These are phyloP conservation scores for Podarcis muralis DNA, from an alignment of 2,113 vertebrate species.

Conservation along the genomic window DNA sequence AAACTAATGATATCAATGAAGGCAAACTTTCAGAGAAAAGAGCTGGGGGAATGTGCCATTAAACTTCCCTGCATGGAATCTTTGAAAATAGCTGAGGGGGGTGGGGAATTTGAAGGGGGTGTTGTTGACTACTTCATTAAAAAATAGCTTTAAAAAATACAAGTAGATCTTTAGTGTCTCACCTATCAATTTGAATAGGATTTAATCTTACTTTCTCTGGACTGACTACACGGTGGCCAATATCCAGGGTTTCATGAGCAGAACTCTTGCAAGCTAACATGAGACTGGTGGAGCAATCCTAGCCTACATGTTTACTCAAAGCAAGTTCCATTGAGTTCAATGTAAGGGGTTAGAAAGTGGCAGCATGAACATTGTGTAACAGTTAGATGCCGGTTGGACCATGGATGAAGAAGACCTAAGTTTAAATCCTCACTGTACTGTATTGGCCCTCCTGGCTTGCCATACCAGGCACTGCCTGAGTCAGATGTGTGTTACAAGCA, in stretches of 20 bases:
- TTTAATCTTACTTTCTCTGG: not conserved
- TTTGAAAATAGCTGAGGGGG: not conserved
- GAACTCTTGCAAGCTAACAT: too few relatives aligned
- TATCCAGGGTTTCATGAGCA: not conserved
- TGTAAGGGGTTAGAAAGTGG: too few relatives aligned
- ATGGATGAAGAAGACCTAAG: not conserved
- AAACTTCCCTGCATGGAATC: conserved; percentile 7
- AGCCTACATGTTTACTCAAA: too few relatives aligned
- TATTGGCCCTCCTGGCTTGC: not conserved
- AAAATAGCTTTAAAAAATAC: not conserved
- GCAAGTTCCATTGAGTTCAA: too few relatives aligned
- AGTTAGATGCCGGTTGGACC: not conserved
- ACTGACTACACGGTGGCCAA: not conserved
- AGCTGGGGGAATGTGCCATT: not conserved
- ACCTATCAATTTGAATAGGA: not conserved
- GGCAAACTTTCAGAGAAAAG: conserved; percentile 6
- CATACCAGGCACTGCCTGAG: not conserved
- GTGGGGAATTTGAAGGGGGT: not conserved
- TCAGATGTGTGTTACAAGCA: too few relatives aligned
- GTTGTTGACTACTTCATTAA: not conserved
- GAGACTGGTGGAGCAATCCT: too few relatives aligned
- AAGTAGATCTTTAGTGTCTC: not conserved
- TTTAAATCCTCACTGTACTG: not conserved
- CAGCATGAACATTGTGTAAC: not conserved
- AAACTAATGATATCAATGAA: not conserved